Base-by-base conservation (phyloP, 2,113 vertebrate species). In the Platichthys stellatus region DNA sequence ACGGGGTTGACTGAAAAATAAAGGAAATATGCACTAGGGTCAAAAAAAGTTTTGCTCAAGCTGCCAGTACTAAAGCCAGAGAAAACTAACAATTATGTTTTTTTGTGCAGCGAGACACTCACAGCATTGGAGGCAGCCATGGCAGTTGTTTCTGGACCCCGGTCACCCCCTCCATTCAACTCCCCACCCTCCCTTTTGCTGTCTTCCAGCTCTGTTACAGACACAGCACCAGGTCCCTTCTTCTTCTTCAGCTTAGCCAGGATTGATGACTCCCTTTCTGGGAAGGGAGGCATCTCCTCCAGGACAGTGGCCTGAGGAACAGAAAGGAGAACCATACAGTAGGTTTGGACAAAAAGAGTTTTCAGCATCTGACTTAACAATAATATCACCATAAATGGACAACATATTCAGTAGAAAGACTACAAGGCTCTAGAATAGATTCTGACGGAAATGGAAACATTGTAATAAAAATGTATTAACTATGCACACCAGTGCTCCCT, bases 201-300 rank as follows among this genome's bases (percentile, higher is more conserved):
- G 7, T 98, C 96, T 0, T 98, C 97, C 75, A 97, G 93, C 43
- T 96, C 95, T 0, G 94, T 93, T 65, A 94, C 96, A 0, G 96
- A 95, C 23, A 95, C 90, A 0, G 94, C 93, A 4, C 96, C 96
- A 0, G 97, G 96, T 0, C 97, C 97, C 81, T 97, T 98, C 91
- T 97, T 97, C 90, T 96, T 97, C 89, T 98, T 98, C 79, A 98
- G 92, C 68, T 98, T 98, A 20, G 97, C 96, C 84, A 98, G 88
- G 82, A 98, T 98, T 54, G 96, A 97, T 0, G 97, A 98, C 90
- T 97, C 97, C 0, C 97, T 94, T 87, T 98, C 96, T 0, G 97
- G 97, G 89, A 97, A 98, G 0, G 97, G 97, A 0, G 97, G 97
- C 97, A 98, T 98, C 91, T 97, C 97, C 83, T 98, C 97, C 82